Percentiles rank a stretch among this genome's conserved stretches.
Evolutionary conservation across 2,797 vertebrate species (phyloP).

Genomic region (Girardinus metallicus): DNA sequence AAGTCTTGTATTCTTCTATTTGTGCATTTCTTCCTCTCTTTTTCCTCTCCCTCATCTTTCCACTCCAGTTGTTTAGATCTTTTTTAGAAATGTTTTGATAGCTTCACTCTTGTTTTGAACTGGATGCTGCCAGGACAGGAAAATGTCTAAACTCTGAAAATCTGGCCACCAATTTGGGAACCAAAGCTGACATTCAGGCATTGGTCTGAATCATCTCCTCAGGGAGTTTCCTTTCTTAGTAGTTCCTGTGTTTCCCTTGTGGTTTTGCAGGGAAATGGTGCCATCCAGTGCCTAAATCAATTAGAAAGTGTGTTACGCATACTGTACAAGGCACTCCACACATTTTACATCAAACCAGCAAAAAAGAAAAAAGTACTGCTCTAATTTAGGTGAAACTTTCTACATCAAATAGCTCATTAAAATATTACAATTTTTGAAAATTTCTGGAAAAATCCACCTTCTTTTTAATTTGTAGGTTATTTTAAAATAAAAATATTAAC

Average conservation of each 20-base stretch:
- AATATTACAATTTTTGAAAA: slow-evolving; percentile 30
- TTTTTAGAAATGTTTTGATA: neutral
- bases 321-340: slow-evolving; percentile 25
- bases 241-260: slow-evolving; percentile 33
- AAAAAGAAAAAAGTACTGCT: neutral
- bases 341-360: slow-evolving; percentile 38
- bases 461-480: neutral
- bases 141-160: slow-evolving; percentile 28
- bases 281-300: slow-evolving; percentile 63
- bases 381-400: neutral
- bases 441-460: slow-evolving; percentile 44
- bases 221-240: slow-evolving; percentile 42
- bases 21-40: slow-evolving; percentile 27
- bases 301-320: slow-evolving; percentile 10
- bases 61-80: slow-evolving; percentile 35
- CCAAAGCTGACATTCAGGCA: slow-evolving; percentile 13
- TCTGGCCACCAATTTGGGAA: slow-evolving; percentile 32
- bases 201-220: slow-evolving; percentile 14
- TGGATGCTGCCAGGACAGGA: slow-evolving; percentile 49
- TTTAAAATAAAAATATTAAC: neutral
- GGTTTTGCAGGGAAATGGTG: slow-evolving; percentile 54
- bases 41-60: slow-evolving; percentile 49
- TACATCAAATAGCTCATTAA: slow-evolving; percentile 34
- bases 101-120: slow-evolving; percentile 7
- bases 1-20: slow-evolving; percentile 41